Evolutionary conservation across 92 coral and sea anemone species (phyloP).

Genomic region (Meandrina meandrites): DNA sequence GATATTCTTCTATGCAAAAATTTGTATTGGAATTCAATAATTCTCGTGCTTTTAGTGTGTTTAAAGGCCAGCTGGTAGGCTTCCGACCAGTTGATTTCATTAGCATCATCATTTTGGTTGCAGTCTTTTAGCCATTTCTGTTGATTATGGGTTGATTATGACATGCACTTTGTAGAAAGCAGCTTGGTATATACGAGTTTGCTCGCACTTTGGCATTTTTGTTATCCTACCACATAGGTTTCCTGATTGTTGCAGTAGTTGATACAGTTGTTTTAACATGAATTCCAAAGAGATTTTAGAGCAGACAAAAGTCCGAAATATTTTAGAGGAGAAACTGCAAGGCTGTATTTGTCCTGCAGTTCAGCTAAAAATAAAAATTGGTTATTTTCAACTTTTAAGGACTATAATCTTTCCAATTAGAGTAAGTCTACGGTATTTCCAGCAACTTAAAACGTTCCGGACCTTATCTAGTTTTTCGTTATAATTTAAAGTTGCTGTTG

Average conservation of each 20-base stretch:
- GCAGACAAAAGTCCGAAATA: background rate
- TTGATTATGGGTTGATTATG: too few relatives aligned
- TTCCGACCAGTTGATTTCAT: background rate
- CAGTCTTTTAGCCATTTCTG: too few relatives aligned
- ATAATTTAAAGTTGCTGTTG: too few relatives aligned
- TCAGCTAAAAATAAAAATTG: background rate
- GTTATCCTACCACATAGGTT: background rate
- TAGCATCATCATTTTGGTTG: background rate
- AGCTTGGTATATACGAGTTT: too few relatives aligned
- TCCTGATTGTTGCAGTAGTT: background rate
- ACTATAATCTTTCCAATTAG: too few relatives aligned
- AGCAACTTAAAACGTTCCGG: too few relatives aligned
- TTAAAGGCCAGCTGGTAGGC: background rate
- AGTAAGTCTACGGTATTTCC: too few relatives aligned
- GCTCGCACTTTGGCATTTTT: too few relatives aligned
- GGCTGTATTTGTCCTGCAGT: background rate
- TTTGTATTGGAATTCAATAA: background rate
- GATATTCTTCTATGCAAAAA: background rate
- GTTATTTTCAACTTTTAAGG: too few relatives aligned
- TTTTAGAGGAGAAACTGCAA: background rate
- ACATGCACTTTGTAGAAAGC: background rate
- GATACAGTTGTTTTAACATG: background rate
- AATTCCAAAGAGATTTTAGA: background rate
- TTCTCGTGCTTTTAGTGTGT: too few relatives aligned
- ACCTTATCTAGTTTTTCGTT: too few relatives aligned